Conservation (phyloP, 2,888 invertebrate genomes). For the Pristionchus maxplancki region DNA sequence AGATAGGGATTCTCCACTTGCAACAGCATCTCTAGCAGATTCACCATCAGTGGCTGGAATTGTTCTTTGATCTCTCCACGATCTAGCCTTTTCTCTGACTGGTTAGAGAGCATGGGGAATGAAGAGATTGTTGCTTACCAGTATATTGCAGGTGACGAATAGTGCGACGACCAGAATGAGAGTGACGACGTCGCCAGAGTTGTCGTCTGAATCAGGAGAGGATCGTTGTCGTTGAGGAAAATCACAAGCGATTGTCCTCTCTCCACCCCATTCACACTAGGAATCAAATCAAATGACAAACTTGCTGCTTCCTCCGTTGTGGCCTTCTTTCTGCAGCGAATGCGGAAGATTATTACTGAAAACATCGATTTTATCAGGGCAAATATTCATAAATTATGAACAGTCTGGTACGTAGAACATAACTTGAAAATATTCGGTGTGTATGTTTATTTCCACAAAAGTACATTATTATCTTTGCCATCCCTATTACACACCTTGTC, state of each 20-base stretch:
- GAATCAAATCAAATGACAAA: background rate
- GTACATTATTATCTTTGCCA: too few species aligned
- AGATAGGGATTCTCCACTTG: constrained; percentile 71
- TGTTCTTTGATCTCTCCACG: background rate
- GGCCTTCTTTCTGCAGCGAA: background rate
- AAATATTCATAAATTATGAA: background rate
- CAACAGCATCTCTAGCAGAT: constrained; percentile 72
- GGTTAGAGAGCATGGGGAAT: background rate
- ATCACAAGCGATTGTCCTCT: constrained; percentile 55
- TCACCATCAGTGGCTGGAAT: constrained; percentile 74
- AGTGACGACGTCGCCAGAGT: constrained; percentile 70
- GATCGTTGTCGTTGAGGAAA: constrained; percentile 55
- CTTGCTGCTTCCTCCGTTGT: background rate
- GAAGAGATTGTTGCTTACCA: constrained; percentile 61
- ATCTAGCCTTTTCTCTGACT: background rate
- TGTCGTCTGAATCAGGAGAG: constrained; percentile 51
- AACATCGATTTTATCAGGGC: background rate
- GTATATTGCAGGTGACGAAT: constrained; percentile 73
- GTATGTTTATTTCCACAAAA: too few species aligned
- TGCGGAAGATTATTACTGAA: constrained; percentile 27
- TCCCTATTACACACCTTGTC: too few species aligned
- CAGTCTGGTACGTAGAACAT: background rate
- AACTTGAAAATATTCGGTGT: background rate
- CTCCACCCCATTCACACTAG: too few species aligned
- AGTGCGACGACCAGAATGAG: constrained; percentile 75